Evolutionary conservation across 2,888 invertebrate genomes (phyloP), one percentile per base, ranked within the genome.

Genomic region (Acrobasis repandana): DNA sequence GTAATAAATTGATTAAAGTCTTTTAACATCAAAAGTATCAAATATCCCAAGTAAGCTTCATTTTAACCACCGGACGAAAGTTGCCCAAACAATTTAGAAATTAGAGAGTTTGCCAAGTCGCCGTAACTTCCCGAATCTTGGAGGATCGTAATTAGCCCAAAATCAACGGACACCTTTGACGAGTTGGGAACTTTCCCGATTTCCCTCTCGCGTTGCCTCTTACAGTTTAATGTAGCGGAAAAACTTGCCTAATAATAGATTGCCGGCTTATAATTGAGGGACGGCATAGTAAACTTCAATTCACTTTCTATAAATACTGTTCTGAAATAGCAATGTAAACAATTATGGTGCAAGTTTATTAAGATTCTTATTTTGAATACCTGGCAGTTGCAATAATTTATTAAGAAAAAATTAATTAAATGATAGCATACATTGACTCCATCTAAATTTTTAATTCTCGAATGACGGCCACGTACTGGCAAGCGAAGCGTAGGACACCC

Each of bases 151-250:
- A 54, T 54, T 54, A 54, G 54, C 15, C 54, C 38, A 36, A 54
- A 54, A 54, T 54, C 54, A 54, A 38, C 52, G 52, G 54, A 54
- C 54, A 54, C 54, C 54, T 54, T 54, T 38, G 54, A 54, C 54
- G 38, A 38, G 54, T 54, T 54, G 18, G 18, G 5, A 54, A 54
- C 54, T 54, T 38, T 14, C 20, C 4, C 16, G 11, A 38, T 38
- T 54, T 54, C 38, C 38, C 38, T 36, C 54, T 20, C 9, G 11
- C 38, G 54, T 18, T 18, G 54, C 54, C 52, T 38, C 11, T 54
- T 36, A 54, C 36, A 16, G 38, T 54, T 54, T 54, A 54, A 54
- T 54, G 54, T 54, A 20, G 18, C 18, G 54, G 54, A 54, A 54
- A 54, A 54, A 54, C 54, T 54, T 43, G 43, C 43, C n/a, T 43